A percentile compares a stretch with the other conserved stretches of the same genome.
These are phyloP conservation scores for Archaeoteleia sp. DNA, from an alignment of 2,888 invertebrate species.

Conservation along the genomic window DNA sequence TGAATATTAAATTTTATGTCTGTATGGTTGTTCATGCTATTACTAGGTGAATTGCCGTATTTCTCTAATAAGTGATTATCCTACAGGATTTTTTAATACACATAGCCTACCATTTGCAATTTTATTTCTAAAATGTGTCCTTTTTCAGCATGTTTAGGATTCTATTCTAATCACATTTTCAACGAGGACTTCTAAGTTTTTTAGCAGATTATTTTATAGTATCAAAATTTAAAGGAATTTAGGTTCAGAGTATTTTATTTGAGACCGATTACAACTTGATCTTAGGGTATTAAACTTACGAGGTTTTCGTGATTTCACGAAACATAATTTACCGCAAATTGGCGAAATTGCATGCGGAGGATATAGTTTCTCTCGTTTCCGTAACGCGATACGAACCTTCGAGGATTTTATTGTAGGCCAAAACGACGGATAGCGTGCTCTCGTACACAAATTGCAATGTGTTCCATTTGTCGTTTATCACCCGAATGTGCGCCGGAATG, in stretches of 20 bases:
- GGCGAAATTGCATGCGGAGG: background rate
- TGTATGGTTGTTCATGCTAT: too few relatives aligned
- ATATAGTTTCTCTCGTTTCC: background rate
- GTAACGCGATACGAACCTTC: constrained; percentile 64
- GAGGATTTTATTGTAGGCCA: constrained; percentile 87
- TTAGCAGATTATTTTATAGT: background rate
- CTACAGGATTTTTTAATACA: too few relatives aligned
- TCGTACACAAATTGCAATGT: constrained; percentile 81
- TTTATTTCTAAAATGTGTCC: too few relatives aligned
- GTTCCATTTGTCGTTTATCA: constrained; percentile 79
- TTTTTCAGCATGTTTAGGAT: too few relatives aligned
- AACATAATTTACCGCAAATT: background rate
- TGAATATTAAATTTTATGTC: too few relatives aligned
- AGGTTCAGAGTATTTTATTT: background rate
- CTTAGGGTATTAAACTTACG: too few relatives aligned
- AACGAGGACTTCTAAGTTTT: too few relatives aligned
- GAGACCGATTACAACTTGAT: too few relatives aligned
- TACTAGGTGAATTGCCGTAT: too few relatives aligned
- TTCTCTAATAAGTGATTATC: too few relatives aligned
- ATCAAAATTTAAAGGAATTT: background rate
- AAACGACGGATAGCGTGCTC: constrained; percentile 82
- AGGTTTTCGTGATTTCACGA: background rate
- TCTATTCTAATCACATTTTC: too few relatives aligned
- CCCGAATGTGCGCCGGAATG: constrained; percentile 81
- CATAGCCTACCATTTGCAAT: too few relatives aligned